These are phyloP conservation scores for Mizuhopecten yessoensis DNA, from an alignment of 1,140 invertebrate genomes.

Conservation along the genomic window DNA sequence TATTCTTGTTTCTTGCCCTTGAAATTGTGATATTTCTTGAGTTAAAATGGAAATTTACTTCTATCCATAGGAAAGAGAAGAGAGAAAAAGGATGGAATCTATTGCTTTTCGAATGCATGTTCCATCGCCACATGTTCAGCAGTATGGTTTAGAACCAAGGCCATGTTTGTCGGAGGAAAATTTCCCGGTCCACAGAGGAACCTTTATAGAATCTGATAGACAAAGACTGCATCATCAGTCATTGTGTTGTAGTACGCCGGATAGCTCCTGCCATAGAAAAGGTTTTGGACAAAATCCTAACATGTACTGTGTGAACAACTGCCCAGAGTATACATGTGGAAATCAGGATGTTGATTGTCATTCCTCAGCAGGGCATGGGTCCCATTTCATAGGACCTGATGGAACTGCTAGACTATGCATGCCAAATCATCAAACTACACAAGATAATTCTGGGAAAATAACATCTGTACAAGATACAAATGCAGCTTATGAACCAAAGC, in stretches of 20 bases:
- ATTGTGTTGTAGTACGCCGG: not conserved
- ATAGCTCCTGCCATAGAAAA: not conserved
- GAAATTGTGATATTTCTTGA: no score
- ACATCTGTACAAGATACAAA: not conserved
- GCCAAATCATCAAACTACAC: not conserved
- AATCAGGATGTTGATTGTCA: not conserved
- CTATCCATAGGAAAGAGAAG: slow-evolving; percentile 3
- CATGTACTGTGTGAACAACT: not conserved
- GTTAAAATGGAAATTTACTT: no score
- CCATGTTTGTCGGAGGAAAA: not conserved
- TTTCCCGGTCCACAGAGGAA: not conserved
- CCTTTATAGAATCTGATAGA: not conserved
- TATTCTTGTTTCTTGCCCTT: no score
- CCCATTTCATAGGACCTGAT: not conserved
- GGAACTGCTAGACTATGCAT: not conserved
- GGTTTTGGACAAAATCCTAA: not conserved
- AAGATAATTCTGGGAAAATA: not conserved
- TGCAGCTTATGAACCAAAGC: not conserved
- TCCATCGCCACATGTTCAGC: not conserved
- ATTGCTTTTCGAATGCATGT: not conserved
- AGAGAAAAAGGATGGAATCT: not conserved
- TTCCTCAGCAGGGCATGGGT: not conserved
- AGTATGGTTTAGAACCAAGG: not conserved
- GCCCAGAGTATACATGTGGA: not conserved
- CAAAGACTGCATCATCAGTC: not conserved